A percentile compares a stretch with the other conserved stretches of the same genome.
Evolutionary conservation across 2,797 vertebrate genomes (phyloP).

Genomic region (Cyclura pinguis): DNA sequence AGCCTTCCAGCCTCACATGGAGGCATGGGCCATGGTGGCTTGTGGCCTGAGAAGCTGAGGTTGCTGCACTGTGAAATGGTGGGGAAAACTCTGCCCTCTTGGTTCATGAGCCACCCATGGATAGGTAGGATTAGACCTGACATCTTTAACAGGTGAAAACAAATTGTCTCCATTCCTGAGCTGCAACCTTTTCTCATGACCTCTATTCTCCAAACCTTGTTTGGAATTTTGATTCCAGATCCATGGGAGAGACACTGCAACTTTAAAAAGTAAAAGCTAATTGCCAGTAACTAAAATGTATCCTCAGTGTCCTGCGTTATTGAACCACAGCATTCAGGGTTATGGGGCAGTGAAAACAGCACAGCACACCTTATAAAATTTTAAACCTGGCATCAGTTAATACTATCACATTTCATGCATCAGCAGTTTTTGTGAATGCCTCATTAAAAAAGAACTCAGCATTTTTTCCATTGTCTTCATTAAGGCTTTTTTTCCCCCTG

Average conservation of each 20-base stretch:
- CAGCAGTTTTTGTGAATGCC: background rate
- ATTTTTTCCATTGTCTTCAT: constrained; percentile 8
- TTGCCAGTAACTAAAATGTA: background rate
- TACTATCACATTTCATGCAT: constrained; percentile 16
- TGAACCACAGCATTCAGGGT: constrained; percentile 1
- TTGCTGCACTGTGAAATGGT: no score
- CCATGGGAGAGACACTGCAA: background rate
- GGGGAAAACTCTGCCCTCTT: no score
- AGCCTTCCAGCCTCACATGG: background rate
- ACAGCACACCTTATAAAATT: background rate
- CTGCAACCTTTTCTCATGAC: background rate
- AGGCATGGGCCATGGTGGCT: no score
- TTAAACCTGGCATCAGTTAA: constrained; percentile 18
- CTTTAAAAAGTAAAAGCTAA: background rate
- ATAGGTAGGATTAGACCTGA: background rate
- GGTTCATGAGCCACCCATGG: background rate
- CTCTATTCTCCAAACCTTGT: background rate
- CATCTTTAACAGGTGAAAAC: background rate
- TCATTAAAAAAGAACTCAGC: constrained; percentile 7
- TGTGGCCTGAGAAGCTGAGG: no score
- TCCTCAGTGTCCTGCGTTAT: background rate
- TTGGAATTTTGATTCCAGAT: background rate
- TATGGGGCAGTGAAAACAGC: background rate
- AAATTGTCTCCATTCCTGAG: background rate
- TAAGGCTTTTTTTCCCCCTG: background rate